Evolutionary conservation across 2,797 vertebrate species (phyloP).

Genomic region (Chelon auratus): DNA sequence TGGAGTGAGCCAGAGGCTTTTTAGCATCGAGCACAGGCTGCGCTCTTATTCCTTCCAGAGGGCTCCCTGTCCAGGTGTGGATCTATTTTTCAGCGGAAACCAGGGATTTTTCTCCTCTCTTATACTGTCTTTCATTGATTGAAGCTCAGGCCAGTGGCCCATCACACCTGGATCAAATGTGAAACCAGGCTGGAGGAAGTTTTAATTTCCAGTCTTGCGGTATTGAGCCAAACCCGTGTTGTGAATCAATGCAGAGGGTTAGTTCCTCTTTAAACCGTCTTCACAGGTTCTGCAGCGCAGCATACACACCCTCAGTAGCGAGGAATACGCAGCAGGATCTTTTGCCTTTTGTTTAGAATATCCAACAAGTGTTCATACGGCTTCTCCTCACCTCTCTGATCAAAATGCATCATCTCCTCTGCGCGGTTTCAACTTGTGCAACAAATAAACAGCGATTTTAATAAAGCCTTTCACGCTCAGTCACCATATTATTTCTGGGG

Average conservation of each 20-base stretch:
- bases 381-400: constrained; percentile 36
- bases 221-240: constrained; percentile 57
- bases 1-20: constrained; percentile 40
- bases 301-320: constrained; percentile 10
- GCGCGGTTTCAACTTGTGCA: constrained; percentile 39
- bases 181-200: constrained; percentile 52
- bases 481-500: constrained; percentile 60
- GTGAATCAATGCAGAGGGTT: constrained; percentile 62
- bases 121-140: constrained; percentile 50
- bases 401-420: constrained; percentile 38
- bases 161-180: constrained; percentile 62
- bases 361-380: constrained; percentile 20
- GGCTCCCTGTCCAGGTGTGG: constrained; percentile 46
- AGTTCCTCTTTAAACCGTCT: constrained; percentile 50
- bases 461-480: constrained; percentile 62
- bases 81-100: constrained; percentile 51
- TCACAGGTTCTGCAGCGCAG: constrained; percentile 21
- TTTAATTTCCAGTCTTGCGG: constrained; percentile 59
- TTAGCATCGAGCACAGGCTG: constrained; percentile 47
- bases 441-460: constrained; percentile 66
- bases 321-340: background rate
- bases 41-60: constrained; percentile 31
- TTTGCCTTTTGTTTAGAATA: constrained; percentile 20
- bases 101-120: constrained; percentile 15
- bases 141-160: constrained; percentile 58